Percentiles rank a stretch among this genome's conserved stretches.
These are phyloP conservation scores for Tor tambroides DNA, from an alignment of 2,113 vertebrate species.

Conservation along the genomic window DNA sequence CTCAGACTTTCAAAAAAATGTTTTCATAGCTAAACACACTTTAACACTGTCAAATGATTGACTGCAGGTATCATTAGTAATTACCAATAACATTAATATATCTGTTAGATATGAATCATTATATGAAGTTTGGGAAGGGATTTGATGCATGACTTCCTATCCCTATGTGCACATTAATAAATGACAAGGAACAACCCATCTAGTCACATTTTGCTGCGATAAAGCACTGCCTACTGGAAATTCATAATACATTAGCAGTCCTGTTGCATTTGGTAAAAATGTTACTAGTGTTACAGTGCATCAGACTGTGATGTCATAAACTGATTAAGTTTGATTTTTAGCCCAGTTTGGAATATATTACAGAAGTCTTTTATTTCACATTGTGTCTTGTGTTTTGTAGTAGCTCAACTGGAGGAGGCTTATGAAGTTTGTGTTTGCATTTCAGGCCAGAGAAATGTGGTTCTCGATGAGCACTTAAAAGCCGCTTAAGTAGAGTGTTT, in stretches of 20 bases:
- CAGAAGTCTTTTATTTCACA: background rate
- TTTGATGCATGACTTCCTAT: background rate
- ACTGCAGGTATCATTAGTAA: background rate
- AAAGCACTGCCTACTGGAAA: background rate
- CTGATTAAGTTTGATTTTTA: background rate
- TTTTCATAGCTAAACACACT: background rate
- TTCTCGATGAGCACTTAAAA: conserved; percentile 4
- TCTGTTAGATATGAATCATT: background rate
- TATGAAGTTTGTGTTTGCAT: background rate
- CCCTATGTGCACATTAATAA: conserved; percentile 3
- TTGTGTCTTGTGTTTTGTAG: background rate
- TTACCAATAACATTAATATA: background rate
- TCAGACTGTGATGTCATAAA: background rate
- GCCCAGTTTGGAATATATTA: background rate
- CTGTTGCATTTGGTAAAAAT: background rate
- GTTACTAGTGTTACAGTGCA: background rate
- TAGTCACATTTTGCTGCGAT: background rate
- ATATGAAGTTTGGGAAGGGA: background rate
- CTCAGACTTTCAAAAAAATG: background rate
- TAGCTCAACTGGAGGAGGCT: background rate
- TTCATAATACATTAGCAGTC: background rate
- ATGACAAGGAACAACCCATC: background rate
- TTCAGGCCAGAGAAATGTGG: background rate
- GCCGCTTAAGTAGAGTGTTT: background rate
- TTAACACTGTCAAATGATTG: background rate